Evolutionary conservation across 2,888 invertebrate genomes (phyloP).

Genomic region (Drosophila quasianomalipes): DNA sequence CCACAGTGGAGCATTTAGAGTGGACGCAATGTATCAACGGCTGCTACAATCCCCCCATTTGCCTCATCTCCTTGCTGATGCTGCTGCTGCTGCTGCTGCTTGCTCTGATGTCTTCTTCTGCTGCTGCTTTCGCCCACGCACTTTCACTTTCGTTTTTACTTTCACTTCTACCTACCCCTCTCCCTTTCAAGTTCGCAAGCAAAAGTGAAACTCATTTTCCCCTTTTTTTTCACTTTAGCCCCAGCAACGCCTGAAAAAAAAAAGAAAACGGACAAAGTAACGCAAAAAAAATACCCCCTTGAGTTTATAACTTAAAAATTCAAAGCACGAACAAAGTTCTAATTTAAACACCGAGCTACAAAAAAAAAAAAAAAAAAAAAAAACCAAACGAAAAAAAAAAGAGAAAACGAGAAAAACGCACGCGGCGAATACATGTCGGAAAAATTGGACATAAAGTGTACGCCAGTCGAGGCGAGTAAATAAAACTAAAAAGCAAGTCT

Average conservation of each 20-base stretch:
- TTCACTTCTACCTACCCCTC: conserved; percentile 26
- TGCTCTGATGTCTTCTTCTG: conserved; percentile 52
- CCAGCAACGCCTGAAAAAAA: conserved; percentile 40
- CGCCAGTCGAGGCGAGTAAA: conserved; percentile 74
- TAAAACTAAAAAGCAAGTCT: conserved; percentile 61
- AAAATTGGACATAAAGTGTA: conserved; percentile 78
- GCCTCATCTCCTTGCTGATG: not conserved
- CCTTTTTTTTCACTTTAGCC: conserved; percentile 59
- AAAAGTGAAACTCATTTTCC: conserved; percentile 79
- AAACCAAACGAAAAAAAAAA: not conserved
- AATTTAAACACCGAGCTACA: conserved; percentile 83
- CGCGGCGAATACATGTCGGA: conserved; percentile 48
- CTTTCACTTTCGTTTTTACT: conserved; percentile 56
- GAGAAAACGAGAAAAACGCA: conserved; percentile 33
- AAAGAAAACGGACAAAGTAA: conserved; percentile 13
- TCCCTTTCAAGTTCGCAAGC: conserved; percentile 5
- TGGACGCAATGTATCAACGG: conserved; percentile 79
- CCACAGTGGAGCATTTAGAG: conserved; percentile 80
- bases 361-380: conserved; percentile 15
- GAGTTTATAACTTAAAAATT: conserved; percentile 85
- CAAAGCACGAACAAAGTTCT: conserved; percentile 86
- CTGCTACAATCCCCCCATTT: conserved; percentile 35
- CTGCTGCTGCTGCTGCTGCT: not conserved
- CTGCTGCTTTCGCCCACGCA: conserved; percentile 23
- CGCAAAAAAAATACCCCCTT: conserved; percentile 76